Percentiles rank a stretch among this genome's conserved stretches.
Conservation (phyloP, 2,888 invertebrate genomes). For the Schrankia costaestrigalis region DNA sequence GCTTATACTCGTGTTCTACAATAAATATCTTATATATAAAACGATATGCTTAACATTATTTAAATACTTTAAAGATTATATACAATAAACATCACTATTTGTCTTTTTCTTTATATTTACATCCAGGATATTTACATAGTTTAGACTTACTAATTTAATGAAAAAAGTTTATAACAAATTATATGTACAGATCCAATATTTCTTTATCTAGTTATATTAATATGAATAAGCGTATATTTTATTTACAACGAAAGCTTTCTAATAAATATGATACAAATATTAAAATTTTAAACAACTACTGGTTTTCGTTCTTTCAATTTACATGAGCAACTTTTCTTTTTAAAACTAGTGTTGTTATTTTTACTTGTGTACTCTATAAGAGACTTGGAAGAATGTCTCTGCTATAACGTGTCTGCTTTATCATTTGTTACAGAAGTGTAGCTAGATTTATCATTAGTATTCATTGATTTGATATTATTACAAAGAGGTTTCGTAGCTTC, state of each 20-base stretch:
- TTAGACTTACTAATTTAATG: neutral
- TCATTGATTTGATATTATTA: constrained; percentile 34
- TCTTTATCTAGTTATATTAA: neutral
- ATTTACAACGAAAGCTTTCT: constrained; percentile 25
- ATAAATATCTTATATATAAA: constrained; percentile 31
- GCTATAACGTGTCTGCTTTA: constrained; percentile 65
- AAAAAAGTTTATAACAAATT: constrained; percentile 9
- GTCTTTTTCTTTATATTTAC: constrained; percentile 51
- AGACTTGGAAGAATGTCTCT: constrained; percentile 62
- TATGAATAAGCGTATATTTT: constrained; percentile 15
- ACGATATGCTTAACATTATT: constrained; percentile 32
- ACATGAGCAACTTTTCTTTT: constrained; percentile 70
- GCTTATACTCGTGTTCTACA: constrained; percentile 21
- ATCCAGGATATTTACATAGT: constrained; percentile 23
- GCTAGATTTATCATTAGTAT: constrained; percentile 20
- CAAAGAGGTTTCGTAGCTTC: constrained; percentile 32
- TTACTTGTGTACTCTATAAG: constrained; percentile 50
- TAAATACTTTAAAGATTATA: constrained; percentile 41
- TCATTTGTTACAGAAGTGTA: constrained; percentile 36
- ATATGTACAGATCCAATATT: constrained; percentile 23
- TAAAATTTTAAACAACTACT: constrained; percentile 51
- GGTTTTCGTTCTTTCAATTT: constrained; percentile 65
- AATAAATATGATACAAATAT: constrained; percentile 10
- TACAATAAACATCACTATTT: constrained; percentile 66
- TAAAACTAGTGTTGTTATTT: constrained; percentile 48